Base-by-base conservation (phyloP, 2,888 invertebrate species). In the Argyra leucocephala region DNA sequence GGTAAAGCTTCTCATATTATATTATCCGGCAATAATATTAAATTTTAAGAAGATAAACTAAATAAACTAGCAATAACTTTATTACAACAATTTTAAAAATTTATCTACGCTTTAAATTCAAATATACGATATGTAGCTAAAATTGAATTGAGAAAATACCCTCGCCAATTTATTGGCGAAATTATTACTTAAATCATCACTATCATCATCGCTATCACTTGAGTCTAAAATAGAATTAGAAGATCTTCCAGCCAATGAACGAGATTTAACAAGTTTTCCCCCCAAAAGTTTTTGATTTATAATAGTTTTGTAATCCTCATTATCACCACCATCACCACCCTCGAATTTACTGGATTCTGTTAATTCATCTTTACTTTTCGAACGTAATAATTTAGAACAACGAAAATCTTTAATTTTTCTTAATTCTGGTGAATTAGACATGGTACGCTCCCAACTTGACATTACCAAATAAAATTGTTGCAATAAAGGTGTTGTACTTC, bases 401-500 rank as follows among this genome's bases (percentile, higher is more conserved):
- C 48, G 48, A 63, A 73, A 69, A 63, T 72, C 71, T 68, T 67
- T 69, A 15, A 72, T 70, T 70, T 71, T 73, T 61, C 71, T 69
- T 66, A 73, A 71, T 64, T 74, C 73, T 18, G 73, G 69, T 37
- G 75, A 71, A 67, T 74, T 72, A 10, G 72, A 66, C 66, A 75
- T 71, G 57, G 75, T 71, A 21, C 74, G 75, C 68, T 80, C 80
- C 76, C 76, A 79, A 67, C 78, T 75, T 48, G 73, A 74, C 64
- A 80, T 76, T 22, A 77, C 76, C 66, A 74, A 69, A 70, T 78
- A 83, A 57, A 84, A 78, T 69, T 82, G 82, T 69, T 83, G 83
- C 72, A 83, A 80, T 71, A 82, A 75, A 60, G 83, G 83, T 7
- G 82, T 82, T 64, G 81, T 81, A 21, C 81, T 76, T 57, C 82